Base-by-base conservation (phyloP, 2,797 vertebrate species). In the Parauchenoglanis ngamensis region DNA sequence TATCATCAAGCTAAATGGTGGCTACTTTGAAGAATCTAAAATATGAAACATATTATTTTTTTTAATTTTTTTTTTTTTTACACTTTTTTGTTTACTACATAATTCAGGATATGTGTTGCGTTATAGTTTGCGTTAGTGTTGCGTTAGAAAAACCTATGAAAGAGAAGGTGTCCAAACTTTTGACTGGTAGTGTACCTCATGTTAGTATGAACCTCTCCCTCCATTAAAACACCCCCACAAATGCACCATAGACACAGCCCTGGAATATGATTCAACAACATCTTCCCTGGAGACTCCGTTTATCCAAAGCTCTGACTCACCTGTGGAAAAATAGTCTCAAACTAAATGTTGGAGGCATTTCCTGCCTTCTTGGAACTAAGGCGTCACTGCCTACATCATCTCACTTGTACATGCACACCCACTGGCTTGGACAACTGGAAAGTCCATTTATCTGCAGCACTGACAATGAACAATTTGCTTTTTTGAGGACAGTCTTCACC, bases 241-340 rank as follows among this genome's bases (percentile, higher is more conserved):
- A 77, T 52, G 86, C 56, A 57, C 44, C 31, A 72, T 25, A 44
- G 61, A 88, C 84, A 90, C 92, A 91, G 91, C 86, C 93, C 90
- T n/a, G 28, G 28, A 35, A 75, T 89, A 79, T 87, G 72, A 91
- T 81, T 90, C 88, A 90, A 80, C 65, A 83, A 86, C 77, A 49
- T 35, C 63, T 85, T 89, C 89, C 85, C 89, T 87, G 84, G 87
- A 87, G 91, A 92, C 89, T 90, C 90, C 85, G 90, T 88, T 86
- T 91, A 91, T 89, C 90, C 93, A 94, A 93, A 91, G 83, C 87
- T 91, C 88, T 94, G 92, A 95, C 94, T 95, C 95, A 94, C 92
- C 87, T 86, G 84, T 94, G 95, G 95, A 96, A 96, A 95, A 93
- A 93, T 86, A 76, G 88, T 87, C 87, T 94, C 93, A 93, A 78